Evolutionary conservation across 2,888 invertebrate species (phyloP).

Genomic region (Catocala nupta): DNA sequence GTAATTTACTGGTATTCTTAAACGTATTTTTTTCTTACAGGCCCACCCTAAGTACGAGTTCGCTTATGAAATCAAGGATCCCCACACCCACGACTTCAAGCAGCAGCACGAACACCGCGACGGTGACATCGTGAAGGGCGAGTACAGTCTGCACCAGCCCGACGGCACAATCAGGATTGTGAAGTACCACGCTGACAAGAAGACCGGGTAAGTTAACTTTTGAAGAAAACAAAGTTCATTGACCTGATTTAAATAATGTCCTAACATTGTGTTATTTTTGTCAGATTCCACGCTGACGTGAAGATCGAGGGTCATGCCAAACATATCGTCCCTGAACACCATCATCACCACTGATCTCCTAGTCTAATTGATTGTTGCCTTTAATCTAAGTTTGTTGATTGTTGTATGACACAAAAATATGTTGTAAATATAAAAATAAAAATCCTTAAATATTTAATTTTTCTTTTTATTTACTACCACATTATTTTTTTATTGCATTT

Average conservation of each 20-base stretch:
- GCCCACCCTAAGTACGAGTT: slow-evolving; percentile 63
- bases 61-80: slow-evolving; percentile 79
- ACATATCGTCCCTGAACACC: slow-evolving; percentile 47
- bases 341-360: slow-evolving; percentile 37
- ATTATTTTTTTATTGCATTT: too few relatives aligned
- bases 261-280: not conserved
- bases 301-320: slow-evolving; percentile 52
- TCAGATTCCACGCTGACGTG: slow-evolving; percentile 63
- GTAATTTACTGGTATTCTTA: not conserved
- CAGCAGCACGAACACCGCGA: slow-evolving; percentile 77
- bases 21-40: slow-evolving; percentile 25
- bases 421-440: slow-evolving; percentile 2
- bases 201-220: slow-evolving; percentile 51
- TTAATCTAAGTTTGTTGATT: slow-evolving; percentile 13
- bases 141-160: slow-evolving; percentile 84
- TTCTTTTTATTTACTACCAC: not conserved
- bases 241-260: too few relatives aligned
- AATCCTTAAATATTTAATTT: not conserved
- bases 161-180: slow-evolving; percentile 82
- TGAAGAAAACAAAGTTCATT: too few relatives aligned
- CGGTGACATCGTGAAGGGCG: slow-evolving; percentile 85
- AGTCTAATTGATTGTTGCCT: slow-evolving; percentile 3
- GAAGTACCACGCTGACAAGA: slow-evolving; percentile 76
- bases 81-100: slow-evolving; percentile 79
- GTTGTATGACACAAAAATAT: slow-evolving; percentile 1